Conservation (phyloP, 1,140 invertebrate genomes). For the Triops cancriformis region DNA sequence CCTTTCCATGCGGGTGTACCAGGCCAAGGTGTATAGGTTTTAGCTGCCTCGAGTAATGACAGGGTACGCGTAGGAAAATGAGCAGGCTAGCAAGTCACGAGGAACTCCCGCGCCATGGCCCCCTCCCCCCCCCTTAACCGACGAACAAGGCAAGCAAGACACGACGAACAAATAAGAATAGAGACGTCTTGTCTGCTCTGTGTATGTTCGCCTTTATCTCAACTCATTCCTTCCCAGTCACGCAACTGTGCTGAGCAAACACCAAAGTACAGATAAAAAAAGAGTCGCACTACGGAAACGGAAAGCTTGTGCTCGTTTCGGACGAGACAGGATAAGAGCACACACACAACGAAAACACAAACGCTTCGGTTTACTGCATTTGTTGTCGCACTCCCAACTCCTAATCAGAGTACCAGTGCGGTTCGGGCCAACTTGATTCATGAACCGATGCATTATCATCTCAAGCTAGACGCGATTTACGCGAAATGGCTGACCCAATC, state of each 20-base stretch:
- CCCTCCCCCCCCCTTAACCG: neutral
- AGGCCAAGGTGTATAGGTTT: neutral
- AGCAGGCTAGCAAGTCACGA: neutral
- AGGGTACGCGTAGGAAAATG: neutral
- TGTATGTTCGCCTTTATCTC: neutral
- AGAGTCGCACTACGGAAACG: neutral
- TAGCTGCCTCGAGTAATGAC: slow-evolving; percentile 6
- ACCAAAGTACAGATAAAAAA: neutral
- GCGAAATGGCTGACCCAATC: too few species aligned
- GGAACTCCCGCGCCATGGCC: neutral
- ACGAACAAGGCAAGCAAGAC: neutral
- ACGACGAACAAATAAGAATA: slow-evolving; percentile 6
- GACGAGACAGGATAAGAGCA: neutral
- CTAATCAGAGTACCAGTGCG: too few species aligned
- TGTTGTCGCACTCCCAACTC: too few species aligned
- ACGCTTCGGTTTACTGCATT: neutral
- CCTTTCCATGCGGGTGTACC: neutral
- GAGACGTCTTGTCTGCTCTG: neutral
- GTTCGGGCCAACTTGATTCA: too few species aligned
- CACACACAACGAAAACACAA: neutral
- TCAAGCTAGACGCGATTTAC: too few species aligned
- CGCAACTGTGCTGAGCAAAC: neutral
- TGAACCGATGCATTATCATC: too few species aligned
- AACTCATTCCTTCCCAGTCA: slow-evolving; percentile 3
- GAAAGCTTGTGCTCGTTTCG: neutral